Conservation (phyloP, 1,140 invertebrate species). For the Stratiolaelaps scimitus region DNA sequence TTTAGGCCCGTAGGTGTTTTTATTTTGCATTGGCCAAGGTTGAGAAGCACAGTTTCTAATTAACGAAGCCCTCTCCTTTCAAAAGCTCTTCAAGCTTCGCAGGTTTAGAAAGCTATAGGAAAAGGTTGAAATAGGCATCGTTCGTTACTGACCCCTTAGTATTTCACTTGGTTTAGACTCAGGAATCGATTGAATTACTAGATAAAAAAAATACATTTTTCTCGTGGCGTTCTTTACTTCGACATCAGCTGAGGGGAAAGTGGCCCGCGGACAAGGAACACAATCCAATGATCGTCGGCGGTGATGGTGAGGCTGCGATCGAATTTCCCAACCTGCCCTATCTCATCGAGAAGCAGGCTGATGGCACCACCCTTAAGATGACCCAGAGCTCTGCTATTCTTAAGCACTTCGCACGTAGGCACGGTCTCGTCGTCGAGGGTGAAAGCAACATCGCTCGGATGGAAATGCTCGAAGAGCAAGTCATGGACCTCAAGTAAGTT, state of each 20-base stretch:
- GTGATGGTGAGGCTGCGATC: conserved; percentile 33
- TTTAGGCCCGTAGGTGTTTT: too few relatives aligned
- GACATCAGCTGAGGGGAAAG: background rate
- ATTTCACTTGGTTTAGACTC: too few relatives aligned
- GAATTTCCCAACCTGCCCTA: conserved; percentile 40
- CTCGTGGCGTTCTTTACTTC: too few relatives aligned
- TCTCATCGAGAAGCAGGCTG: conserved; percentile 34
- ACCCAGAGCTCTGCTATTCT: conserved; percentile 46
- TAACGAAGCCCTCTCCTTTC: too few relatives aligned
- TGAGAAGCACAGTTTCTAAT: too few relatives aligned
- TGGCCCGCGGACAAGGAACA: conserved; percentile 39
- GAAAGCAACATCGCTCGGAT: conserved; percentile 42
- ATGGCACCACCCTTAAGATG: conserved; percentile 37
- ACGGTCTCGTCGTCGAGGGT: conserved; percentile 39
- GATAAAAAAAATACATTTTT: too few relatives aligned
- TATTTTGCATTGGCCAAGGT: too few relatives aligned
- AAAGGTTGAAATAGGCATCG: too few relatives aligned
- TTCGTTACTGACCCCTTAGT: too few relatives aligned
- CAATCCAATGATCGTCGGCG: conserved; percentile 24
- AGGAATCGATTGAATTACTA: too few relatives aligned
- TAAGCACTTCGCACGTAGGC: conserved; percentile 43
- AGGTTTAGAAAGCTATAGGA: too few relatives aligned
- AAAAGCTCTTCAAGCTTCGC: too few relatives aligned
- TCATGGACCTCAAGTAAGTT: conserved; percentile 41
- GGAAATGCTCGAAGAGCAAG: conserved; percentile 44